A percentile compares a stretch with the other conserved stretches of the same genome.
These are phyloP conservation scores for Caenorhabditis tropicalis DNA, from an alignment of 1,140 invertebrate species.

Conservation along the genomic window DNA sequence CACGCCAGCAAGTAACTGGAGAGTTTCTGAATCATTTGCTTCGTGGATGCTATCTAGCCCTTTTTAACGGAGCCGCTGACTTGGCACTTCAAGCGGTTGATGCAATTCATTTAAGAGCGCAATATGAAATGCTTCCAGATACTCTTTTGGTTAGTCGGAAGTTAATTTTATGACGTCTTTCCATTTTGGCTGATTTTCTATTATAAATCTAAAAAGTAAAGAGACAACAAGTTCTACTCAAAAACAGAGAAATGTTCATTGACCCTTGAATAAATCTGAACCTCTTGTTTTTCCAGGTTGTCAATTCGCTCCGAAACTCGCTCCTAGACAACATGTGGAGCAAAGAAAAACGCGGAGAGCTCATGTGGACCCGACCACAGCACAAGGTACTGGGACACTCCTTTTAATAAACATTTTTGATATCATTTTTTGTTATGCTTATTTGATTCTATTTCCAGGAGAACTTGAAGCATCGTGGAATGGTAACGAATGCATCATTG, in stretches of 20 bases:
- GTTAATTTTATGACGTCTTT: too few species aligned
- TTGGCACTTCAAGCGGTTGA: conserved; percentile 66
- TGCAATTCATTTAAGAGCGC: conserved; percentile 68
- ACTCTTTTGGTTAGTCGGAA: conserved; percentile 62
- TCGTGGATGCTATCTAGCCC: conserved; percentile 64
- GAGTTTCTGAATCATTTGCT: conserved; percentile 66
- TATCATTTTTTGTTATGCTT: too few species aligned
- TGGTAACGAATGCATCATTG: conserved; percentile 58
- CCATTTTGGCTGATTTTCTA: too few species aligned
- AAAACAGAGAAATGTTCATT: not conserved
- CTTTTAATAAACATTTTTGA: too few species aligned
- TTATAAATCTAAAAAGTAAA: too few species aligned
- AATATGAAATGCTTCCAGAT: conserved; percentile 67
- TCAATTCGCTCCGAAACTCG: conserved; percentile 59
- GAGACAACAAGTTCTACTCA: too few species aligned
- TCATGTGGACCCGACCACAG: conserved; percentile 49
- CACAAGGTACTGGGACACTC: conserved; percentile 21
- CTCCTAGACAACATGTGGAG: conserved; percentile 55
- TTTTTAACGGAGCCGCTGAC: conserved; percentile 69
- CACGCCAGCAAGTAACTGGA: conserved; percentile 61
- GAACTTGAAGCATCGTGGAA: conserved; percentile 15
- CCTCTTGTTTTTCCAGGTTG: conserved; percentile 51
- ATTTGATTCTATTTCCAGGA: conserved; percentile 24
- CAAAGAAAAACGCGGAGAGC: conserved; percentile 54
- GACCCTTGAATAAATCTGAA: not conserved